phyloP scores from a whole-genome alignment of 2,113 vertebrate genomes.

The Pterocles gutturalis region DNA sequence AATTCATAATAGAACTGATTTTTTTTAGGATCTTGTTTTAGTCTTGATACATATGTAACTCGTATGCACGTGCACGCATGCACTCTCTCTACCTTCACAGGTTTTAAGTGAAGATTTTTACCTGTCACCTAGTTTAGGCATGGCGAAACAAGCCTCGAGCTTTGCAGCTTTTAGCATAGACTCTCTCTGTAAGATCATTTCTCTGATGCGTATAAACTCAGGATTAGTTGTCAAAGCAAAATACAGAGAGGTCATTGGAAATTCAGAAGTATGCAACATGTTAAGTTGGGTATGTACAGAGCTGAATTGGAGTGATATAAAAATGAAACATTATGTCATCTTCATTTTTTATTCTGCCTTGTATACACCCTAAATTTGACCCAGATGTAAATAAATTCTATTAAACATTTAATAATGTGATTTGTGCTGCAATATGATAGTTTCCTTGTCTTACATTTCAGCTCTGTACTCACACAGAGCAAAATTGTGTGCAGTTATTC shows the following conservation, averaged over 20 bases:
- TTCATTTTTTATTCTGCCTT: not conserved
- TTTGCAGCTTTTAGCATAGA: not conserved
- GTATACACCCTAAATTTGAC: not conserved
- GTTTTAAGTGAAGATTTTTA: not conserved
- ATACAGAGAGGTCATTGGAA: not conserved
- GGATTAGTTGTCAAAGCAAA: not conserved
- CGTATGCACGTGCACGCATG: accelerated
- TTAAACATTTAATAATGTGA: not conserved
- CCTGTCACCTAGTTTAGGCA: not conserved
- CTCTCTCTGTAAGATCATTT: not conserved
- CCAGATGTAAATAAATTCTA: not conserved
- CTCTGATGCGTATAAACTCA: not conserved
- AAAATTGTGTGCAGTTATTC: not conserved
- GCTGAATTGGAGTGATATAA: not conserved
- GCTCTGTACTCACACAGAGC: not conserved
- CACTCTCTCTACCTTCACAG: not conserved
- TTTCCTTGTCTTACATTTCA: not conserved
- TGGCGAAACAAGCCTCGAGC: not conserved
- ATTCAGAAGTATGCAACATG: not conserved
- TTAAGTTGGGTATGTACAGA: not conserved
- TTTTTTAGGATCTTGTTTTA: not conserved
- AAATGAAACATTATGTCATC: not conserved
- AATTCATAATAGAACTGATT: not conserved
- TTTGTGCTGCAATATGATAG: not conserved
- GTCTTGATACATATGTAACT: not conserved